Evolutionary conservation across 2,888 invertebrate genomes (phyloP), one percentile per base, ranked within the genome.

Genomic region (Nycteola revayana): DNA sequence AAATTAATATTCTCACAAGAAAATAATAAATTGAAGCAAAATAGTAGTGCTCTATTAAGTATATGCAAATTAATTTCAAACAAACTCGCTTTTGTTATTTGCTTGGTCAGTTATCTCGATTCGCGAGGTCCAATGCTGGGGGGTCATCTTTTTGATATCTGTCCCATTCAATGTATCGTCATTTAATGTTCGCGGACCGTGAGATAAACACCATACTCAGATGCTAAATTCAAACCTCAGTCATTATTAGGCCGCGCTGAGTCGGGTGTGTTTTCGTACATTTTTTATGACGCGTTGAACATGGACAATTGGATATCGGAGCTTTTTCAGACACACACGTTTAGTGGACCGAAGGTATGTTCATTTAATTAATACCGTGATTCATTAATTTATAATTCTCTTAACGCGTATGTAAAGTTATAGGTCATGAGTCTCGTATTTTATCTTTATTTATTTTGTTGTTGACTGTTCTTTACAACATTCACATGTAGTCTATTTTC

Each of bases 301-400:
- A 89, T 89, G 88, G 83, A 88, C 36, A 76, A 86, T 69, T 89
- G 89, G 89, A 89, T 89, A 44, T 71, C 86, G 32, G 75, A 88
- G 53, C 68, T 89, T 32, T 89, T 89, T 55, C 89, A 89, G 42
- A 59, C 83, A n/a, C 82, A 76, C 25, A 66, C 74, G 1, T 75
- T 81, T 39, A 64, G 45, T 32, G 86, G 81, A 45, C 71, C 81
- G 6, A 86, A 83, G 84, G 88, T 88, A 72, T 38, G 66, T 5
- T 14, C 5, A 3, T 14, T 14, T 14, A n/a, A n/a, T n/a, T n/a
- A n/a, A n/a, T n/a, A n/a, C n/a, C n/a, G n/a, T n/a, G n/a, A n/a
- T n/a, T n/a, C n/a, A n/a, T n/a, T n/a, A n/a, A n/a, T n/a, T n/a
- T n/a, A n/a, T n/a, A n/a, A n/a, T n/a, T n/a, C n/a, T n/a, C n/a